Evolutionary conservation across 2,113 vertebrate species (phyloP).

Genomic region (Okapia johnstoni): DNA sequence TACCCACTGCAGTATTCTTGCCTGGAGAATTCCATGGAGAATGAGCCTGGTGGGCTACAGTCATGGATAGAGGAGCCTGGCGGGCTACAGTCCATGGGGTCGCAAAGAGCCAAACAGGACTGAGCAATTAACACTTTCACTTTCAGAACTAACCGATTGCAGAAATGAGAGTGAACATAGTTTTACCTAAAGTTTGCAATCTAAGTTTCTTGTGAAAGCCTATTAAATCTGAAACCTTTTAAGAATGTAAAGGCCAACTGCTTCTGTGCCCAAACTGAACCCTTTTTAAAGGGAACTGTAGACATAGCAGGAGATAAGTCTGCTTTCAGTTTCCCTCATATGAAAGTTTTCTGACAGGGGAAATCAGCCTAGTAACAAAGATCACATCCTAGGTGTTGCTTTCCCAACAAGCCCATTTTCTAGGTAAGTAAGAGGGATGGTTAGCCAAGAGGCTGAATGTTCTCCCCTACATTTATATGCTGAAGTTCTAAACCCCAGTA

Average conservation of each 20-base stretch:
- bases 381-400: not conserved
- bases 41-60: not conserved
- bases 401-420: not conserved
- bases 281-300: not conserved
- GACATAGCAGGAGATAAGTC: not conserved
- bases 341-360: not conserved
- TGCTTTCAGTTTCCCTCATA: not conserved
- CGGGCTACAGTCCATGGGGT: accelerated
- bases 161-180: not conserved
- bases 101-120: not conserved
- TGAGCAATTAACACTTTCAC: not conserved
- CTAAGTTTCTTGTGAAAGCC: not conserved
- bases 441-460: not conserved
- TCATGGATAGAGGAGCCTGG: not conserved
- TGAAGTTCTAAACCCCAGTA: not conserved
- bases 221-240: not conserved
- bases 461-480: not conserved
- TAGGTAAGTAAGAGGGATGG: not conserved
- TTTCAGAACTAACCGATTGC: not conserved
- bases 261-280: not conserved
- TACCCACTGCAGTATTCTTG: not conserved
- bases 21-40: not conserved
- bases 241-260: not conserved
- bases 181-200: not conserved
- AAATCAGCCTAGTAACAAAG: not conserved